Evolutionary conservation across 2,888 invertebrate species (phyloP).

Genomic region (Pandemis cinnamomeana): DNA sequence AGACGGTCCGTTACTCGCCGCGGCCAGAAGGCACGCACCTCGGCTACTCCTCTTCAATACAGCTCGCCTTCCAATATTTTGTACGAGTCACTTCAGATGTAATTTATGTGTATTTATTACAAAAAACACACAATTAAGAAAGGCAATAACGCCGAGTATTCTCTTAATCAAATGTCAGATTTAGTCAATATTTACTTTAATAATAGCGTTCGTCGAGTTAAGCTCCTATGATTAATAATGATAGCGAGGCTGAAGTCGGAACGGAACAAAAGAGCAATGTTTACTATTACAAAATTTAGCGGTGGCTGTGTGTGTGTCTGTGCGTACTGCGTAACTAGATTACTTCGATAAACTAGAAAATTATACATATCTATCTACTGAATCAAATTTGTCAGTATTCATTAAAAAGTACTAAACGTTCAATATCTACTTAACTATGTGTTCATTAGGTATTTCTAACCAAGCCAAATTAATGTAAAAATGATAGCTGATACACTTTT

Average conservation of each 20-base stretch:
- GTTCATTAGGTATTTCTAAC: no score
- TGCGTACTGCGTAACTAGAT: conserved; percentile 43
- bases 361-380: no score
- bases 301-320: conserved; percentile 38
- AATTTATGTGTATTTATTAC: conserved; percentile 61
- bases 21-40: conserved; percentile 46
- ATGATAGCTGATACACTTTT: no score
- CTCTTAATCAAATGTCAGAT: conserved; percentile 82
- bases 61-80: conserved; percentile 50
- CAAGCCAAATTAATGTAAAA: no score
- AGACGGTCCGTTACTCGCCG: conserved; percentile 51
- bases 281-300: background rate
- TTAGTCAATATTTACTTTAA: conserved; percentile 78
- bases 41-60: conserved; percentile 48
- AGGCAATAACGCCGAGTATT: conserved; percentile 63
- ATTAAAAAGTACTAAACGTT: no score
- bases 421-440: no score
- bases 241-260: conserved; percentile 62
- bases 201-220: conserved; percentile 73
- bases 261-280: conserved; percentile 49
- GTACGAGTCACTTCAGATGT: conserved; percentile 50
- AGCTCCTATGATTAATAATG: conserved; percentile 75
- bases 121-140: conserved; percentile 59
- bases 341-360: background rate
- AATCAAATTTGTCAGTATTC: no score